These are phyloP conservation scores for Hystrix brachyura DNA, from an alignment of 2,113 vertebrate species.

Conservation along the genomic window DNA sequence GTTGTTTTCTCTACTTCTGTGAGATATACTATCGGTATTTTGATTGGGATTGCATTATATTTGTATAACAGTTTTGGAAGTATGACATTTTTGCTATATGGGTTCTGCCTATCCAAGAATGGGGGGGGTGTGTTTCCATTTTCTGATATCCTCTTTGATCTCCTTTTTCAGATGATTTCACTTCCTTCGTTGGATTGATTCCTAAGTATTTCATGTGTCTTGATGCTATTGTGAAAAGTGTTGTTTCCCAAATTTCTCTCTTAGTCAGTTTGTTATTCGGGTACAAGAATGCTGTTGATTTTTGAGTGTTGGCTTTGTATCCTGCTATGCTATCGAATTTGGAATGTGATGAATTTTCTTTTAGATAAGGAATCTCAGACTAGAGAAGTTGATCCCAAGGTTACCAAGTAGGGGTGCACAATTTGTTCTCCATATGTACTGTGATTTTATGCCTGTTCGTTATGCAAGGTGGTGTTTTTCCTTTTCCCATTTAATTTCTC, in stretches of 20 bases:
- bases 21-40: not conserved
- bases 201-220: not conserved
- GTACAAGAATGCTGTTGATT: not conserved
- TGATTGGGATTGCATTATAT: not conserved
- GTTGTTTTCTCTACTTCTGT: not conserved
- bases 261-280: not conserved
- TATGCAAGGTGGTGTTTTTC: not conserved
- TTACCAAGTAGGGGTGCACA: not conserved
- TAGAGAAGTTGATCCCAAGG: not conserved
- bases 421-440: not conserved
- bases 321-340: not conserved
- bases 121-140: not conserved
- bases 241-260: not conserved
- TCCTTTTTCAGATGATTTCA: not conserved
- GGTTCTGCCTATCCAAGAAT: not conserved
- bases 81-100: not conserved
- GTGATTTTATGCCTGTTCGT: constrained; percentile 30
- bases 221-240: not conserved
- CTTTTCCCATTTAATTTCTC: constrained; percentile 2
- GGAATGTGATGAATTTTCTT: not conserved
- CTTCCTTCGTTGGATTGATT: not conserved
- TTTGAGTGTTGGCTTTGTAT: not conserved
- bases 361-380: constrained; percentile 17
- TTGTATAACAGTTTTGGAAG: not conserved
- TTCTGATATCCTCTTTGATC: not conserved